Evolutionary conservation across 2,113 vertebrate species (phyloP).

Genomic region (Oncorhynchus keta): DNA sequence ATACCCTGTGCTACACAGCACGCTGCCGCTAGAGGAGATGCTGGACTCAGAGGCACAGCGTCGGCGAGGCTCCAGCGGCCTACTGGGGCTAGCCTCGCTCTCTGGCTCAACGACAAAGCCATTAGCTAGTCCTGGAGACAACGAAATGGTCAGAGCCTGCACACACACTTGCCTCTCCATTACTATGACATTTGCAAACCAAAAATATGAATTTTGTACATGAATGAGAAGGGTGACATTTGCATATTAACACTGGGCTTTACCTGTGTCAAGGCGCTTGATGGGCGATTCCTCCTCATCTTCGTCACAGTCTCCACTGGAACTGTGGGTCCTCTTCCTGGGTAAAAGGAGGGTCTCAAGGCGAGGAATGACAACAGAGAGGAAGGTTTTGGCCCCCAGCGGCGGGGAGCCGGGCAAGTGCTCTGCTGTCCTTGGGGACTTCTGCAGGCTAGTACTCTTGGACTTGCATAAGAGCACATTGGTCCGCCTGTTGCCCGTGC

Average conservation of each 20-base stretch:
- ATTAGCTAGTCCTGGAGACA: slow-evolving; percentile 64
- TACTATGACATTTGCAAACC: too few relatives aligned
- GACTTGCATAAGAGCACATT: slow-evolving; percentile 92
- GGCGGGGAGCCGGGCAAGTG: slow-evolving; percentile 79
- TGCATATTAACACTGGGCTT: slow-evolving; percentile 10
- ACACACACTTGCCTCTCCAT: too few relatives aligned
- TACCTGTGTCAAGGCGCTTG: slow-evolving; percentile 93
- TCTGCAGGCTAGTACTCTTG: slow-evolving; percentile 95
- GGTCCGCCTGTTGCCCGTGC: slow-evolving; percentile 85
- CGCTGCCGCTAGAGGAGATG: slow-evolving; percentile 83
- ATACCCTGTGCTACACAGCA: slow-evolving; percentile 84
- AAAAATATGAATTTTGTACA: too few relatives aligned
- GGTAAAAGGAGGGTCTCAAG: slow-evolving; percentile 96
- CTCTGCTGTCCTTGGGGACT: slow-evolving; percentile 82
- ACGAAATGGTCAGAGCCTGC: neutral
- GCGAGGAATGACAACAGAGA: slow-evolving; percentile 97
- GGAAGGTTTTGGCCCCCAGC: slow-evolving; percentile 95
- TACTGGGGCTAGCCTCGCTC: too few relatives aligned
- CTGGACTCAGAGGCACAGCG: too few relatives aligned
- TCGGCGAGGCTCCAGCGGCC: too few relatives aligned
- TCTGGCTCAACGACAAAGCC: too few relatives aligned
- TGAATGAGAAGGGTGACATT: too few relatives aligned
- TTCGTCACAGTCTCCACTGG: slow-evolving; percentile 84
- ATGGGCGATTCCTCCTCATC: slow-evolving; percentile 86
- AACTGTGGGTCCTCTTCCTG: slow-evolving; percentile 89